phyloP scores from a whole-genome alignment of 2,113 vertebrate genomes.

The Pedetes capensis region DNA sequence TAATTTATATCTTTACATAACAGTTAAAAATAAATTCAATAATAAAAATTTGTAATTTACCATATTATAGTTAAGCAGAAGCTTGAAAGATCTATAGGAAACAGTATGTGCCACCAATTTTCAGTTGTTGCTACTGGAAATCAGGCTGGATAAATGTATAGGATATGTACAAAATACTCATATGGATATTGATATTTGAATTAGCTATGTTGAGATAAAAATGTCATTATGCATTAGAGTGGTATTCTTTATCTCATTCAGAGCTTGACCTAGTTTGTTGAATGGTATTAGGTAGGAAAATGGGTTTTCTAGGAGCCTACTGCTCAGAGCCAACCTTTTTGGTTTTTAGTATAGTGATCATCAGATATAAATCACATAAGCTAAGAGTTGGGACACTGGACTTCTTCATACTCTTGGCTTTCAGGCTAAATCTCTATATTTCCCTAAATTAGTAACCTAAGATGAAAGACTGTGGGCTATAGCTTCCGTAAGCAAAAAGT shows the following conservation, averaged over 20 bases:
- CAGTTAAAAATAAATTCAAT: too few species aligned
- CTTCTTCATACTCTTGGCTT: background rate
- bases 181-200: background rate
- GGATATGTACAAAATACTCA: background rate
- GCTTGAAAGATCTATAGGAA: background rate
- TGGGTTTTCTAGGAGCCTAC: background rate
- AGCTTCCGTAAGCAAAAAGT: constrained; percentile 40
- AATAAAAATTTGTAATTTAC: too few species aligned
- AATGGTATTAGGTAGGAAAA: background rate
- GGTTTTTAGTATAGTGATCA: background rate
- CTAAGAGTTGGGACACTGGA: background rate
- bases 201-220: background rate
- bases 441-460: constrained; percentile 24
- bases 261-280: background rate
- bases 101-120: background rate
- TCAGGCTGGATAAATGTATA: background rate
- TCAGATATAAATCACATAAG: background rate
- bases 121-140: background rate
- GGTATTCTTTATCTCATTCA: background rate
- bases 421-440: background rate
- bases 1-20: background rate
- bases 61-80: too few species aligned
- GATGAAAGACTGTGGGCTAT: constrained; percentile 18
- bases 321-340: background rate
- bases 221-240: background rate